phyloP scores from a whole-genome alignment of 2,888 invertebrate species.

The Prosapia bicincta region DNA sequence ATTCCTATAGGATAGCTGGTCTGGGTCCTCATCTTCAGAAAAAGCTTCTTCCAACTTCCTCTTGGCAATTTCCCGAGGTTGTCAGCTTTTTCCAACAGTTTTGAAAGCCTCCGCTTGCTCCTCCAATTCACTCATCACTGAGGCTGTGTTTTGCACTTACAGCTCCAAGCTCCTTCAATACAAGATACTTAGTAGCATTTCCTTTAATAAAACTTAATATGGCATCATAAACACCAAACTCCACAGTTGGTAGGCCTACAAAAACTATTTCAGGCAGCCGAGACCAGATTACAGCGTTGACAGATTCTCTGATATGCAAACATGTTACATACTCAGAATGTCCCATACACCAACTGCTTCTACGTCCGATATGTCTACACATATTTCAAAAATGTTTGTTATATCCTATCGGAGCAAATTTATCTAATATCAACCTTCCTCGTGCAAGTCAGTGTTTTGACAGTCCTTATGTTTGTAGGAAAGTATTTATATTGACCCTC shows the following conservation, averaged over 20 bases:
- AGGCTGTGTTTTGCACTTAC: not conserved
- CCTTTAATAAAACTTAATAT: conserved; percentile 3
- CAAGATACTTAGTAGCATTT: not conserved
- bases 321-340: too few relatives aligned
- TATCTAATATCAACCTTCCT: too few relatives aligned
- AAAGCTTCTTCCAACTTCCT: conserved; percentile 13
- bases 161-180: conserved; percentile 4
- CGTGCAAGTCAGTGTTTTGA: too few relatives aligned
- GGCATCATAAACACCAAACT: conserved; percentile 11
- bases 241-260: not conserved
- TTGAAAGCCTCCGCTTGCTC: not conserved
- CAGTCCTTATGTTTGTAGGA: too few relatives aligned
- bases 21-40: conserved; percentile 1
- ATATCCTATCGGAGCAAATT: too few relatives aligned
- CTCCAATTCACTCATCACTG: conserved; percentile 6
- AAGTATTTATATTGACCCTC: too few relatives aligned
- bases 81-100: not conserved
- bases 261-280: conserved; percentile 3
- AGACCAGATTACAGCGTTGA: conserved; percentile 17
- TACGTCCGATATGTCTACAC: too few relatives aligned
- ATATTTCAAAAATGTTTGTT: too few relatives aligned
- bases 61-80: conserved; percentile 6
- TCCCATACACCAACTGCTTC: too few relatives aligned
- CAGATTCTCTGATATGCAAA: too few relatives aligned
- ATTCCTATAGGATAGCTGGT: conserved; percentile 9